Evolutionary conservation across 1,140 invertebrate species (phyloP).

Genomic region (Drosophila teissieri): DNA sequence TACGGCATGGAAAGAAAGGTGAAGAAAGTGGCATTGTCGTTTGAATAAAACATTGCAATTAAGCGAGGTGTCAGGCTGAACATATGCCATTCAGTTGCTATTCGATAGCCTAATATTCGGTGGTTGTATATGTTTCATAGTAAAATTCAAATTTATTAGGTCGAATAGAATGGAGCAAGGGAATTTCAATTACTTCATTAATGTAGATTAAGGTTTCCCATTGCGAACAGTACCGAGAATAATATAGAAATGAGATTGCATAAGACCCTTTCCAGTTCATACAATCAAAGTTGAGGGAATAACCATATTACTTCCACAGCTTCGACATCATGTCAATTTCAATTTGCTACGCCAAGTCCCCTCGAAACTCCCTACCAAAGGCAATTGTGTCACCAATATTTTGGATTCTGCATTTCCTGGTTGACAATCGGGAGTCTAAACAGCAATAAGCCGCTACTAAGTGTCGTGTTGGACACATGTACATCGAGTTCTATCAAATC

Average conservation of each 20-base stretch:
- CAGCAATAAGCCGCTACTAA: conserved; percentile 75
- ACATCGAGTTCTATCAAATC: conserved; percentile 80
- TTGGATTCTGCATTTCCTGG: conserved; percentile 39
- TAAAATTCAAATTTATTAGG: background rate
- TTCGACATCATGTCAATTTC: conserved; percentile 38
- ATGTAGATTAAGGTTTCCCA: too few relatives aligned
- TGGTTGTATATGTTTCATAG: background rate
- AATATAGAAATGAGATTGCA: too few relatives aligned
- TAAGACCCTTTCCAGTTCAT: background rate
- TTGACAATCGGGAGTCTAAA: conserved; percentile 60
- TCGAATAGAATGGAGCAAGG: background rate
- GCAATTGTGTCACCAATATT: conserved; percentile 15
- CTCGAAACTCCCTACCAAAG: conserved; percentile 1
- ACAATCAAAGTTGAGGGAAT: background rate
- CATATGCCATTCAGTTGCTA: background rate
- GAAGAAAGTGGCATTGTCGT: conserved; percentile 35
- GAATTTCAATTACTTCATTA: too few relatives aligned
- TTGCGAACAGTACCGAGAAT: too few relatives aligned
- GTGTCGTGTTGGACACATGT: conserved; percentile 79
- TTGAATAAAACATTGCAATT: conserved; percentile 10
- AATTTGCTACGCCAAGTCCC: conserved; percentile 24
- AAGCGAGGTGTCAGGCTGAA: background rate
- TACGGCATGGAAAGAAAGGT: conserved; percentile 5
- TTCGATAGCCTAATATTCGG: background rate
- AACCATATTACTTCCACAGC: conserved; percentile 9